A percentile compares a stretch with the other conserved stretches of the same genome.
phyloP scores from a whole-genome alignment of 2,888 invertebrate genomes.

The Ochropleura plecta region DNA sequence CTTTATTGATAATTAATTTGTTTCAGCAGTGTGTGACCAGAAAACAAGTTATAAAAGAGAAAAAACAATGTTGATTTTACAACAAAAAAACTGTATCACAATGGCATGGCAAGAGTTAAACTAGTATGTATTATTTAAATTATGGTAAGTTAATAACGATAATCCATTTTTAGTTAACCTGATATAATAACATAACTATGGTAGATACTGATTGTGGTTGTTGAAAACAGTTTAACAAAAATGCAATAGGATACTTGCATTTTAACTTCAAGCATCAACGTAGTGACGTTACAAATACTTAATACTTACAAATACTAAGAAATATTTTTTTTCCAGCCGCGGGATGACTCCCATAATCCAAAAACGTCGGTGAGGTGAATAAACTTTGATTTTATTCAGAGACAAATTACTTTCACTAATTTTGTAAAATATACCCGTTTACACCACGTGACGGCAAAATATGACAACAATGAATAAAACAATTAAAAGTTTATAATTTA shows the following conservation, averaged over 20 bases:
- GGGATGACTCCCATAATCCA: too few relatives aligned
- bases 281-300: too few relatives aligned
- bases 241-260: too few relatives aligned
- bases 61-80: slow-evolving; percentile 1
- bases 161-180: not conserved
- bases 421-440: not conserved
- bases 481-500: not conserved
- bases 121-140: not conserved
- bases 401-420: not conserved
- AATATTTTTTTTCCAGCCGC: too few relatives aligned
- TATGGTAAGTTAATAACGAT: too few relatives aligned
- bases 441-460: too few relatives aligned
- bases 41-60: not conserved
- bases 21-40: not conserved
- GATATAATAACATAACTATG: too few relatives aligned
- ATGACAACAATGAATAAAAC: not conserved
- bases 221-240: too few relatives aligned
- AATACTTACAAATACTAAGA: too few relatives aligned
- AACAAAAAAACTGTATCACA: not conserved
- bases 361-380: not conserved
- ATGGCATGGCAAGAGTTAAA: not conserved
- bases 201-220: too few relatives aligned
- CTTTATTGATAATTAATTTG: not conserved
- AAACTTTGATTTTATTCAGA: not conserved
- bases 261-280: too few relatives aligned